These are phyloP conservation scores for Micrastur ruficollis DNA, from an alignment of 2,797 vertebrate genomes.

Conservation along the genomic window DNA sequence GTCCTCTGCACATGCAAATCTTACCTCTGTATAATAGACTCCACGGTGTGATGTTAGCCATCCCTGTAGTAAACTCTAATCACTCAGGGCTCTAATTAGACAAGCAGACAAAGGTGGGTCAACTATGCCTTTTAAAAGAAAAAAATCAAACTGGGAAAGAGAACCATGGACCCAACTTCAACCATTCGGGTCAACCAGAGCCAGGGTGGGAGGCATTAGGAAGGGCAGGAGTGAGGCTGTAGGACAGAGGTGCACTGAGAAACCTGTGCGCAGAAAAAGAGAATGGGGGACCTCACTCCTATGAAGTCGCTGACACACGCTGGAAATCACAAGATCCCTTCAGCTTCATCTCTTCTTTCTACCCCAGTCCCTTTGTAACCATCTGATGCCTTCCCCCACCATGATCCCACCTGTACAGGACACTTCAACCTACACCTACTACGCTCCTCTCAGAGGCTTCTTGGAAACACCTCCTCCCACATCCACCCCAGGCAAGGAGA, in stretches of 20 bases:
- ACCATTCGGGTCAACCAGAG: not conserved
- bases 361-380: not conserved
- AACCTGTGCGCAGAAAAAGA: not conserved
- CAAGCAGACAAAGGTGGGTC: not conserved
- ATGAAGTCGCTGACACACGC: not conserved
- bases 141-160: not conserved
- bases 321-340: not conserved
- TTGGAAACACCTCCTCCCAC: not conserved
- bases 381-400: not conserved
- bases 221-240: not conserved
- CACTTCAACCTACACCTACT: not conserved
- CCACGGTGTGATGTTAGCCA: not conserved
- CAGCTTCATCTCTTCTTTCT: not conserved
- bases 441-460: not conserved
- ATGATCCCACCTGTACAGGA: not conserved
- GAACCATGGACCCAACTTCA: not conserved
- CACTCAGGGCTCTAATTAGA: not conserved
- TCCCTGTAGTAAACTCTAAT: not conserved
- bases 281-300: not conserved
- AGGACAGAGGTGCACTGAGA: not conserved
- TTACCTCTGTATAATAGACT: not conserved
- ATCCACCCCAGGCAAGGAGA: rapidly evolving
- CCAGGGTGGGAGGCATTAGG: not conserved
- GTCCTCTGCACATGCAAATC: not conserved
- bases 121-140: not conserved